Conservation (phyloP, 2,888 invertebrate species). For the Lasioglossum malachurum region DNA sequence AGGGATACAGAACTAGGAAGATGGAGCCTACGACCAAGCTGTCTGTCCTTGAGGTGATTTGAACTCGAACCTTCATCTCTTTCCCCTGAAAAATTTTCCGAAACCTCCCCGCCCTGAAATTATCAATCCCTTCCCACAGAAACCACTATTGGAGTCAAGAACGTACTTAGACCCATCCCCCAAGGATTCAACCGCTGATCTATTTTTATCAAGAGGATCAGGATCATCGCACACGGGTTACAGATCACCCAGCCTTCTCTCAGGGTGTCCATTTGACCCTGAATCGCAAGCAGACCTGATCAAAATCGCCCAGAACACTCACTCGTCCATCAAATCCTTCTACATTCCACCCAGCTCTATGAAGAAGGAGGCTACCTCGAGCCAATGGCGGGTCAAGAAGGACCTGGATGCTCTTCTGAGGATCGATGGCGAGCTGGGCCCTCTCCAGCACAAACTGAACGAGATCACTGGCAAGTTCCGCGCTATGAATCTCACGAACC, state of each 20-base stretch:
- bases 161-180: neutral
- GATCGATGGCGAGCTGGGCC: constrained; percentile 73
- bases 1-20: constrained; percentile 26
- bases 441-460: constrained; percentile 69
- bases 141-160: neutral
- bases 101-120: neutral
- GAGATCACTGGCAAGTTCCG: constrained; percentile 69
- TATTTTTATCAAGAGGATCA: neutral
- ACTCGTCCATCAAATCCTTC: constrained; percentile 71
- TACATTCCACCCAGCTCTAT: constrained; percentile 67
- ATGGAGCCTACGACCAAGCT: constrained; percentile 38
- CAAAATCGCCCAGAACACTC: constrained; percentile 68
- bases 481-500: constrained; percentile 62
- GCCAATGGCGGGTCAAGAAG: constrained; percentile 44
- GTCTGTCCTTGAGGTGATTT: constrained; percentile 31
- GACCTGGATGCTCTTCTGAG: constrained; percentile 66
- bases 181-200: constrained; percentile 1
- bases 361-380: constrained; percentile 14
- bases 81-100: too few relatives aligned
- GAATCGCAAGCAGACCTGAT: constrained; percentile 49
- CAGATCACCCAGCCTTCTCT: neutral
- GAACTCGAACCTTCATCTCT: too few relatives aligned
- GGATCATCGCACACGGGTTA: neutral
- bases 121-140: neutral
- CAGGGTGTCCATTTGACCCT: neutral